phyloP scores from a whole-genome alignment of 2,888 invertebrate species.

The Parnassius mnemosyne region DNA sequence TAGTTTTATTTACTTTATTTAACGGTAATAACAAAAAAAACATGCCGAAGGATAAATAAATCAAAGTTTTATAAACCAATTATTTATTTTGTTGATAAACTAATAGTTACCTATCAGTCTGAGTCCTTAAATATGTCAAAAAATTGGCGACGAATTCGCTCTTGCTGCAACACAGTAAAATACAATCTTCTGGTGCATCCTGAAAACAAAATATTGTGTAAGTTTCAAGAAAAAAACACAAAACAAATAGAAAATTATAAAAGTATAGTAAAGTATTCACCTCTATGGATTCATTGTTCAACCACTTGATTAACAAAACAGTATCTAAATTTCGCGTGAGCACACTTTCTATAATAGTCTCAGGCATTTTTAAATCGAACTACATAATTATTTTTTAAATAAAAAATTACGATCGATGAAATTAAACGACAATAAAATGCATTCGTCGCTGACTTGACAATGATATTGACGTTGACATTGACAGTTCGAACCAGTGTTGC shows the following conservation, averaged over 20 bases:
- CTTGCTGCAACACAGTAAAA: constrained; percentile 59
- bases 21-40: background rate
- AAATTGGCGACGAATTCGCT: constrained; percentile 81
- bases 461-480: constrained; percentile 17
- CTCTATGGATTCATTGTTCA: constrained; percentile 61
- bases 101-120: constrained; percentile 70
- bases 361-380: constrained; percentile 60
- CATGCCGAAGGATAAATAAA: background rate
- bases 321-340: constrained; percentile 65
- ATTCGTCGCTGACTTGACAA: background rate
- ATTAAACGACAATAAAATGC: background rate
- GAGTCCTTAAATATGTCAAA: constrained; percentile 76
- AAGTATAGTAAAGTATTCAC: constrained; percentile 56
- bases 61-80: too few relatives aligned
- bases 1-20: too few relatives aligned
- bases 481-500: too few relatives aligned
- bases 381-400: constrained; percentile 19
- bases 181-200: constrained; percentile 62
- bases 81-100: background rate
- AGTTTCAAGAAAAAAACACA: constrained; percentile 5
- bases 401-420: background rate
- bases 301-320: constrained; percentile 65
- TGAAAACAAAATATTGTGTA: constrained; percentile 37
- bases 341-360: constrained; percentile 70
- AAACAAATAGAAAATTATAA: constrained; percentile 28